phyloP scores from a whole-genome alignment of 2,797 vertebrate species.

The Falco columbarius region DNA sequence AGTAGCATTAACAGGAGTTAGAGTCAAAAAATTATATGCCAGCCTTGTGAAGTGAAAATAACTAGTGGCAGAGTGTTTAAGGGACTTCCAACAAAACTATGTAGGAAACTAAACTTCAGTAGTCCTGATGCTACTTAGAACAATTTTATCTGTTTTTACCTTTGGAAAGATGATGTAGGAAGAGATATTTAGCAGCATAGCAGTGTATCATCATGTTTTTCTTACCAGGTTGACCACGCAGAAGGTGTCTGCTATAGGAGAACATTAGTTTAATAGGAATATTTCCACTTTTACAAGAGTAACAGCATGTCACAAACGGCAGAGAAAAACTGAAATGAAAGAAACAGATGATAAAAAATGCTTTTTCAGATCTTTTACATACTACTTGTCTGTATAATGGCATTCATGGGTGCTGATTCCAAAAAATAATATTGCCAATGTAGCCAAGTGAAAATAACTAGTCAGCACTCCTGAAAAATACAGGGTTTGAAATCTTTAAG shows the following conservation, averaged over 20 bases:
- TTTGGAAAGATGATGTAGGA: neutral
- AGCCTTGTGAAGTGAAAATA: neutral
- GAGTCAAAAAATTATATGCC: neutral
- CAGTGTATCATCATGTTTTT: neutral
- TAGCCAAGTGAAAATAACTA: neutral
- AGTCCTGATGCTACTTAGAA: neutral
- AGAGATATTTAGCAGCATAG: neutral
- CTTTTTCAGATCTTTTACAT: neutral
- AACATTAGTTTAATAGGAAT: neutral
- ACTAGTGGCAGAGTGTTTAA: neutral
- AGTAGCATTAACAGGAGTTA: neutral
- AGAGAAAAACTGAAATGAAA: neutral
- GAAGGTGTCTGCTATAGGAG: neutral
- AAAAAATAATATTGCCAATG: neutral
- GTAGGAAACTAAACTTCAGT: neutral
- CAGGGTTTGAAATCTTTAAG: neutral
- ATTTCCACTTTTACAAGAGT: neutral
- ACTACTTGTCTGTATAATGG: neutral
- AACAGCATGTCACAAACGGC: neutral
- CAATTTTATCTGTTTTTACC: neutral
- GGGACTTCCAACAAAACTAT: neutral
- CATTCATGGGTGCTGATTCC: neutral
- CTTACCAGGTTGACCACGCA: neutral
- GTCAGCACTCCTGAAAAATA: neutral
- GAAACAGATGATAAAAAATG: neutral